phyloP scores from a whole-genome alignment of 2,888 invertebrate genomes.

The Ephialtes manifestator region DNA sequence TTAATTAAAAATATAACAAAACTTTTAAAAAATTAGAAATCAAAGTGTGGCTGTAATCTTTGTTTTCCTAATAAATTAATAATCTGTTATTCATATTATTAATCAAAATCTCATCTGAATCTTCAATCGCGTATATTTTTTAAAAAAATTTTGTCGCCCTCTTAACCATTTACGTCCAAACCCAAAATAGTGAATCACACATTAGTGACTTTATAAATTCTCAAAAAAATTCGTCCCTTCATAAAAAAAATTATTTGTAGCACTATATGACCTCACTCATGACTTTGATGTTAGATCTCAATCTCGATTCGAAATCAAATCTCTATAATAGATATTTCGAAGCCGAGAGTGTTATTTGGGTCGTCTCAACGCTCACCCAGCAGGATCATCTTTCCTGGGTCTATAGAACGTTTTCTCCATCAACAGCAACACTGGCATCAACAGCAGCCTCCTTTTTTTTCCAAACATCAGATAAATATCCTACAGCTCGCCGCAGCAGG shows the following conservation, averaged over 20 bases:
- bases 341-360: constrained; percentile 37
- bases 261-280: not conserved
- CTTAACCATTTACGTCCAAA: too few species aligned
- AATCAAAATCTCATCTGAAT: too few species aligned
- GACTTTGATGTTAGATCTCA: not conserved
- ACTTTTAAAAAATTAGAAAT: too few species aligned
- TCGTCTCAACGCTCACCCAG: constrained; percentile 51
- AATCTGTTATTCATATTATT: too few species aligned
- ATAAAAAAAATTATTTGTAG: not conserved
- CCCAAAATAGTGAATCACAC: too few species aligned
- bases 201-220: too few species aligned
- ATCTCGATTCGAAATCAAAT: constrained; percentile 24
- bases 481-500: constrained; percentile 60
- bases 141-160: not conserved
- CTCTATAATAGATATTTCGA: constrained; percentile 28
- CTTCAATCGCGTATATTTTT: too few species aligned
- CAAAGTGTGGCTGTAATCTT: too few species aligned
- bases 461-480: constrained; percentile 57
- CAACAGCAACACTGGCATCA: constrained; percentile 14
- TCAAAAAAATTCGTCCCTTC: too few species aligned
- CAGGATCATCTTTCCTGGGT: constrained; percentile 69
- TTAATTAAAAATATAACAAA: too few species aligned
- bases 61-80: too few species aligned
- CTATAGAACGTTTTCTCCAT: constrained; percentile 12
- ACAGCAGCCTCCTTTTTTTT: constrained; percentile 21